These are phyloP conservation scores for Dinomys branickii DNA, from an alignment of 2,113 vertebrate species.

Conservation along the genomic window DNA sequence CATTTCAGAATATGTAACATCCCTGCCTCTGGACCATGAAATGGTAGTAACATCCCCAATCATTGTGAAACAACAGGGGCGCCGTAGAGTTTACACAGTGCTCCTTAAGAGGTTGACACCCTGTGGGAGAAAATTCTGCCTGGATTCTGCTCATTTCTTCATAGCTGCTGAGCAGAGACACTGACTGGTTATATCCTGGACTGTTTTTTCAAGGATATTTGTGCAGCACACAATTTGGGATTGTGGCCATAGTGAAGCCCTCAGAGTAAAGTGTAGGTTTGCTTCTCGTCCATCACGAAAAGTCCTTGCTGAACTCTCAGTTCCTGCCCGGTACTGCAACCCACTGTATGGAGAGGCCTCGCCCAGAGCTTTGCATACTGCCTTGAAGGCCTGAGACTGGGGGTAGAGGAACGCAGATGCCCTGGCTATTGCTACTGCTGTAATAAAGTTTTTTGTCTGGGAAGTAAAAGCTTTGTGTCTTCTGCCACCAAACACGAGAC, in stretches of 20 bases:
- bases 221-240: not conserved
- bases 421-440: not conserved
- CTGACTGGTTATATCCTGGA: not conserved
- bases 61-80: not conserved
- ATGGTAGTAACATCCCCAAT: not conserved
- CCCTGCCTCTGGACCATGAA: not conserved
- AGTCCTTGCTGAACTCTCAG: not conserved
- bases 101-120: not conserved
- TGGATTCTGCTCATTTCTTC: not conserved
- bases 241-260: not conserved
- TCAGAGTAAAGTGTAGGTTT: not conserved
- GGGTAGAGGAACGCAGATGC: not conserved
- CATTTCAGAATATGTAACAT: not conserved
- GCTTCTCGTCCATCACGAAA: not conserved
- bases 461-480: not conserved
- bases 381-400: not conserved
- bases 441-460: not conserved
- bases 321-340: not conserved
- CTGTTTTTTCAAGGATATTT: not conserved
- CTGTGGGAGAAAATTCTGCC: not conserved
- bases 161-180: not conserved
- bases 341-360: not conserved
- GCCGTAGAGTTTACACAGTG: not conserved
- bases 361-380: not conserved
- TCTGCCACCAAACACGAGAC: not conserved